Conservation (phyloP, 2,113 vertebrate species). For the Nymphicus hollandicus region DNA sequence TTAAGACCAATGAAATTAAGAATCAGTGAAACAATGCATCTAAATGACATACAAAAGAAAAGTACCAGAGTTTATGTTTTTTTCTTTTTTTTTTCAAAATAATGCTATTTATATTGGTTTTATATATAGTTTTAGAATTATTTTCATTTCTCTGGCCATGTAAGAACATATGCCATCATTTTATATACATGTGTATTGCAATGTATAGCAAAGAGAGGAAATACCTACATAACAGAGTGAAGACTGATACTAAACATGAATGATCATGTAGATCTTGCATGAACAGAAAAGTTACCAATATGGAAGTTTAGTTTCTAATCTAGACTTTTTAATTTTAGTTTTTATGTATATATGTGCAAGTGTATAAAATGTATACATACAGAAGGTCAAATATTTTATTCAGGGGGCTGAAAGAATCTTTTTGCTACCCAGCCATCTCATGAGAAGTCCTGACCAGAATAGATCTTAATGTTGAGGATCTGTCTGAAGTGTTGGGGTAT, state of each 20-base stretch:
- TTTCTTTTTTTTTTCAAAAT: background rate
- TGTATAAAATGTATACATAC: background rate
- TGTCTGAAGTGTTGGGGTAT: background rate
- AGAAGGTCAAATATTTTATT: background rate
- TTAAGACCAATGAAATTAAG: background rate
- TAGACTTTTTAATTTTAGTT: background rate
- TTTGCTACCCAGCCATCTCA: background rate
- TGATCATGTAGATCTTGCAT: background rate
- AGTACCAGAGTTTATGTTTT: background rate
- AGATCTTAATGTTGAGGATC: background rate
- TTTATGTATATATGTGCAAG: background rate
- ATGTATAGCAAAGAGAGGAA: background rate
- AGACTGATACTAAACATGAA: background rate
- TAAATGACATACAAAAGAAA: background rate
- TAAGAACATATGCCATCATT: background rate
- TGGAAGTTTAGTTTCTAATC: background rate
- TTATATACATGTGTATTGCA: background rate
- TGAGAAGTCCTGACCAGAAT: background rate
- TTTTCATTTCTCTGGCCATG: background rate
- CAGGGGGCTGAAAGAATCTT: rapidly evolving
- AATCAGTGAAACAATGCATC: conserved; percentile 1
- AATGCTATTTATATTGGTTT: background rate
- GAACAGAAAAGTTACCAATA: background rate
- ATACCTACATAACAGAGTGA: background rate
- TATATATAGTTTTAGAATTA: background rate